Percentiles rank a stretch among this genome's conserved stretches.
These are phyloP conservation scores for Eufriesea mexicana DNA, from an alignment of 1,140 invertebrate species.

Conservation along the genomic window DNA sequence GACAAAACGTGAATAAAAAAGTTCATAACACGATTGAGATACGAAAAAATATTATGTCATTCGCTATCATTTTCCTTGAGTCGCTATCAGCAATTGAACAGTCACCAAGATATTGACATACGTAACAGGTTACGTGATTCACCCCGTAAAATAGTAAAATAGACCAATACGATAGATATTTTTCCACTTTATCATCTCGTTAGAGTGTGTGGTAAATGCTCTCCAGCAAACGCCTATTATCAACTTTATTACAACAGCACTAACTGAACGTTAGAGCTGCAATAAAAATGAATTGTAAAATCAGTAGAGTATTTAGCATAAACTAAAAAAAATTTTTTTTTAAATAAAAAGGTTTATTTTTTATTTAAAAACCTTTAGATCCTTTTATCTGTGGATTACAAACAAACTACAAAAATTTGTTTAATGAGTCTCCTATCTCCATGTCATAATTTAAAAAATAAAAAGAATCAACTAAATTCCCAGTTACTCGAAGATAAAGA, in stretches of 20 bases:
- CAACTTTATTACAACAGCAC: neutral
- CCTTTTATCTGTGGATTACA: no score
- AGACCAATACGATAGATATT: neutral
- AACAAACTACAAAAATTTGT: no score
- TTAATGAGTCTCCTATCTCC: no score
- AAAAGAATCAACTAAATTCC: no score
- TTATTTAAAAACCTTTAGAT: no score
- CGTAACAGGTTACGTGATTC: neutral
- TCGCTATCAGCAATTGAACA: neutral
- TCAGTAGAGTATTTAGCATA: no score
- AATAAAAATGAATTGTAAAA: neutral
- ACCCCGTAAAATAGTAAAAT: neutral
- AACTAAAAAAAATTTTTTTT: no score
- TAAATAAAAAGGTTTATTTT: no score
- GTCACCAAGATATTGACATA: neutral
- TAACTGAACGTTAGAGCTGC: neutral
- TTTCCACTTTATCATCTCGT: neutral
- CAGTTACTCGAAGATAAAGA: no score
- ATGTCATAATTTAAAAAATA: no score
- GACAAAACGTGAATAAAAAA: no score
- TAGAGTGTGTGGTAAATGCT: no score
- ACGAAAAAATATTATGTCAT: neutral
- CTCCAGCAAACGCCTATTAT: neutral
- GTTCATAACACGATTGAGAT: neutral
- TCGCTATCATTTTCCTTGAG: neutral